Base-by-base conservation (phyloP, 2,888 invertebrate genomes). In the Dolichopus griseipennis region DNA sequence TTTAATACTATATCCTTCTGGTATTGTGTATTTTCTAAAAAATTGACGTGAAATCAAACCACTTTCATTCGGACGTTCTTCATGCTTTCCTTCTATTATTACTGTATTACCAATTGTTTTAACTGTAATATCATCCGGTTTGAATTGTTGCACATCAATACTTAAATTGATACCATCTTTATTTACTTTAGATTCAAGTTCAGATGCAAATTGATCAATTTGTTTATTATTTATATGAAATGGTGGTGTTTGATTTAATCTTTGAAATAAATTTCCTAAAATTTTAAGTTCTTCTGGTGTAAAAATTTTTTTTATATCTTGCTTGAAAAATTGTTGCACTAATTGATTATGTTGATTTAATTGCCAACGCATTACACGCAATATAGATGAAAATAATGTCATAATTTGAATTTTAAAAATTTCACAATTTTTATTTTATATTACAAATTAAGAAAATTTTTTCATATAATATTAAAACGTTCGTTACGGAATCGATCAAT, bases 21-120 rank as follows among this genome's bases (percentile, higher is more conserved):
- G 93, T 66, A 93, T 78, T 65, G 87, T 77, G 77, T 92, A 93
- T 70, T 89, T 85, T 18, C 52, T 12, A 52, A 52, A 18, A 18
- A 52, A 52, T 72, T 92, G 90, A 68, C 91, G 85, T 63, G 88
- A 87, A 33, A 91, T 87, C 78, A 85, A 88, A 0, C 92, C 92
- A 73, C 89, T 88, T 20, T 88, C 86, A 72, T 91, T 90, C 64
- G 86, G 85, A 73, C 88, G 88, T 71, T 92, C 87, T 74, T 91
- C 90, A 76, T 90, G 92, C 76, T 88, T 90, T 0, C 90, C 92
- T 78, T 92, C 90, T n/a, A 91, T 84, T 66, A 88, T 84, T 33
- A 93, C 85, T 68, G 84, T 85, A 72, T 88, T 87, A 9, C 90
- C 91, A 0, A 89, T 84, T 0, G 90, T 90, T 78, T 91, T 92